phyloP scores from a whole-genome alignment of 2,797 vertebrate species.

The Fistularia commersonii region DNA sequence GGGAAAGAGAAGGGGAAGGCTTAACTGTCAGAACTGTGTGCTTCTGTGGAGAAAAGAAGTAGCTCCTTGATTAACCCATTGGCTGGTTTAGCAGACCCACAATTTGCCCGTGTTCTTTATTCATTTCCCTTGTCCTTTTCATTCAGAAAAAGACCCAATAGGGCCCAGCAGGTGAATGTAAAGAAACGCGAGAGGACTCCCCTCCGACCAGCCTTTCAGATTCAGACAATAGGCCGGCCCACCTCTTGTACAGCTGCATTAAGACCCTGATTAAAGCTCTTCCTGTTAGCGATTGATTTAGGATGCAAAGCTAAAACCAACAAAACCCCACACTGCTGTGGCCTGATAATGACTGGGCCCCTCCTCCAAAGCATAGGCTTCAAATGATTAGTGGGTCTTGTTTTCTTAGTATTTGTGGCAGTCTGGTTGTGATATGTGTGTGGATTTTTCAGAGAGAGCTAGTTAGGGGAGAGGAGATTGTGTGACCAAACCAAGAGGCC shows the following conservation, averaged over 20 bases:
- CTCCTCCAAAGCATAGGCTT: conserved; percentile 76
- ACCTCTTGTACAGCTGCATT: conserved; percentile 85
- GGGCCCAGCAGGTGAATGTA: conserved; percentile 98
- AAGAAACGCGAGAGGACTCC: conserved; percentile 90
- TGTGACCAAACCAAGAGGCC: conserved; percentile 49
- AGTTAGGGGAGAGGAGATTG: conserved; percentile 39
- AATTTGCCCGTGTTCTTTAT: conserved; percentile 85
- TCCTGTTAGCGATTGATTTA: conserved; percentile 88
- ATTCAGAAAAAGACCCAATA: conserved; percentile 96
- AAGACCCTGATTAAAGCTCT: conserved; percentile 95
- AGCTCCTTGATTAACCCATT: conserved; percentile 85
- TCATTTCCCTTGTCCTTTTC: conserved; percentile 85
- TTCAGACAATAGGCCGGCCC: conserved; percentile 83
- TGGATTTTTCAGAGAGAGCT: conserved; percentile 18
- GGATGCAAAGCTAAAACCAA: conserved; percentile 90
- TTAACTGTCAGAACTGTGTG: conserved; percentile 82
- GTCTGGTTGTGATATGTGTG: conserved; percentile 15
- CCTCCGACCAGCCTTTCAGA: conserved; percentile 80
- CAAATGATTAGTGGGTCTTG: conserved; percentile 77
- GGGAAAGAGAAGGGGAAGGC: conserved; percentile 73
- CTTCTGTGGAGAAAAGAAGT: conserved; percentile 85
- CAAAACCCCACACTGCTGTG: conserved; percentile 79
- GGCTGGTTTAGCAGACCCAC: conserved; percentile 80
- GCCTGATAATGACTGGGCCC: conserved; percentile 77
- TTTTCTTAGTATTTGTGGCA: conserved; percentile 64